Evolutionary conservation across 2,113 vertebrate species (phyloP).

Genomic region (Poicephalus gulielmi): DNA sequence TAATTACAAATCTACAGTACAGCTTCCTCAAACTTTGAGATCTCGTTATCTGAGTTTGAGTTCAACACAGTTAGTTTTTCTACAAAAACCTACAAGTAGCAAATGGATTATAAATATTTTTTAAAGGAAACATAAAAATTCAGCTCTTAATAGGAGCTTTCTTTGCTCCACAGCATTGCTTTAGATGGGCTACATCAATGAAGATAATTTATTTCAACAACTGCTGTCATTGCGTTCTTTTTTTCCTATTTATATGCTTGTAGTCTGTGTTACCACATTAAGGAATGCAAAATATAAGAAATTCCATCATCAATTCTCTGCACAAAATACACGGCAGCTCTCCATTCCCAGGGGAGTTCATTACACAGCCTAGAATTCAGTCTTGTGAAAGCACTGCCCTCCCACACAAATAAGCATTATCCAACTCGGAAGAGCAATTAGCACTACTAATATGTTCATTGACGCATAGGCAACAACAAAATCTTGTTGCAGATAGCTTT

Average conservation of each 20-base stretch:
- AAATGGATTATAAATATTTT: background rate
- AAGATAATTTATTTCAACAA: background rate
- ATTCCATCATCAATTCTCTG: background rate
- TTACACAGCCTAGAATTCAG: background rate
- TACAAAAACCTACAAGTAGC: background rate
- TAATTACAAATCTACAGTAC: background rate
- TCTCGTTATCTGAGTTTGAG: background rate
- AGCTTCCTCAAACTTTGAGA: background rate
- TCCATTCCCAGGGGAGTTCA: conserved; percentile 7
- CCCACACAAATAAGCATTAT: conserved; percentile 30
- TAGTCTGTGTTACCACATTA: conserved; percentile 2
- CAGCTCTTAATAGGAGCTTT: background rate
- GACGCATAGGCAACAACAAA: background rate
- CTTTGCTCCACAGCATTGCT: background rate
- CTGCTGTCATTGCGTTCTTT: rapidly evolving
- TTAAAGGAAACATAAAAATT: conserved; percentile 6
- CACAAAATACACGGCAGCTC: background rate
- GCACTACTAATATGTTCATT: background rate
- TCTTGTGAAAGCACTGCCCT: background rate
- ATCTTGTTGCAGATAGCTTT: background rate
- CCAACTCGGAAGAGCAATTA: background rate
- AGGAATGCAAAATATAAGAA: conserved; percentile 17
- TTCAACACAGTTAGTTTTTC: background rate
- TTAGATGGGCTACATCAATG: background rate
- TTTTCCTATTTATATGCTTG: background rate